These are phyloP conservation scores for Zophobas atratus DNA, from an alignment of 1,140 invertebrate species.

Conservation along the genomic window DNA sequence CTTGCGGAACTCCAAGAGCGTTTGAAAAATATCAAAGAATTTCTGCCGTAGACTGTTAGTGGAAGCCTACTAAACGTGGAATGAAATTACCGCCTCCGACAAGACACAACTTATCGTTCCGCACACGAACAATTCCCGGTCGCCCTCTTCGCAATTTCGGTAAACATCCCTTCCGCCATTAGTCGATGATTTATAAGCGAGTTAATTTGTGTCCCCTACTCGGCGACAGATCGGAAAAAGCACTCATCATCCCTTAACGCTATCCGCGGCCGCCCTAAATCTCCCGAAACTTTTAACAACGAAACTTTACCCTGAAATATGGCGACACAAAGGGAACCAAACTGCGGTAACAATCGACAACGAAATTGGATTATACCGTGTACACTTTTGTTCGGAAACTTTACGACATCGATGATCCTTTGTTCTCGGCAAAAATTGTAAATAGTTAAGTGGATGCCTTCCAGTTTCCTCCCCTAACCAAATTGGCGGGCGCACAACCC, in stretches of 20 bases:
- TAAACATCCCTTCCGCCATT: not conserved
- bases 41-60: too few relatives aligned
- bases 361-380: slow-evolving; percentile 37
- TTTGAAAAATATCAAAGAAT: too few relatives aligned
- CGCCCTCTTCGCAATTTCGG: slow-evolving; percentile 4
- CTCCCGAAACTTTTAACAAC: slow-evolving; percentile 16
- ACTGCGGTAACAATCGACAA: slow-evolving; percentile 29
- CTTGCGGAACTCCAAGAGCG: too few relatives aligned
- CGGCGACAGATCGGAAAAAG: slow-evolving; percentile 34
- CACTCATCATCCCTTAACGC: slow-evolving; percentile 12
- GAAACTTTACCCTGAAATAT: slow-evolving; percentile 14
- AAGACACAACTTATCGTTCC: too few relatives aligned
- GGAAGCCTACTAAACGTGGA: too few relatives aligned
- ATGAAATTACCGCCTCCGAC: too few relatives aligned
- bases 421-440: slow-evolving; percentile 3
- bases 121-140: not conserved
- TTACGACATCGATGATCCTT: slow-evolving; percentile 31
- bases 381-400: slow-evolving; percentile 22
- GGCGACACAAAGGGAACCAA: slow-evolving; percentile 11
- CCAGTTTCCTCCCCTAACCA: not conserved
- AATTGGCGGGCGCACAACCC: not conserved
- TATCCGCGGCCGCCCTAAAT: not conserved
- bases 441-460: not conserved
- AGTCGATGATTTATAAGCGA: slow-evolving; percentile 24
- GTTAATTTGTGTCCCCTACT: slow-evolving; percentile 22